Percentiles rank a stretch among this genome's conserved stretches.
Conservation (phyloP, 1,140 invertebrate genomes). For the Ceratosolen solmsi region DNA sequence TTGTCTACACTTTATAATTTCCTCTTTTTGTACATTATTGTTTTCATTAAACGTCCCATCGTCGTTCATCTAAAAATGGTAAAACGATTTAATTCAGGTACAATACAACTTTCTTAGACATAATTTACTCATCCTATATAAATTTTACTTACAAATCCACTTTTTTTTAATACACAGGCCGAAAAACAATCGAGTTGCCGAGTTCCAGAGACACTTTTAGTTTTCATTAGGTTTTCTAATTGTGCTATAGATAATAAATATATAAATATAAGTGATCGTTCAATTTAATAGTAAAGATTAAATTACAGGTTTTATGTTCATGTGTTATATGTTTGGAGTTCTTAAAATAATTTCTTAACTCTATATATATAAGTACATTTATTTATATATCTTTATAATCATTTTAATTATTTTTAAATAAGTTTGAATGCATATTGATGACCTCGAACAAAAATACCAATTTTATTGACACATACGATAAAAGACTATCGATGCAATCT, state of each 20-base stretch:
- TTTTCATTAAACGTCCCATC: background rate
- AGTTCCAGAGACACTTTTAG: background rate
- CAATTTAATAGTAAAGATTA: background rate
- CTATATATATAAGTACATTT: too few species aligned
- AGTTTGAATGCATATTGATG: too few species aligned
- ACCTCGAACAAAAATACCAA: too few species aligned
- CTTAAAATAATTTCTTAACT: too few species aligned
- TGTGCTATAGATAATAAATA: background rate
- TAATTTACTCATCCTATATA: background rate
- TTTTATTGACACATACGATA: too few species aligned
- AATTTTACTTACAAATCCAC: background rate
- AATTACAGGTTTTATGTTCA: too few species aligned
- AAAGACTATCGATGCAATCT: too few species aligned
- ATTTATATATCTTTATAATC: too few species aligned
- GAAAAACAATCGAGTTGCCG: conserved; percentile 29
- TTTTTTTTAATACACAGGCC: conserved; percentile 27
- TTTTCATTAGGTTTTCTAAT: background rate
- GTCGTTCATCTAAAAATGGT: background rate
- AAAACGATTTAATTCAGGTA: too few species aligned
- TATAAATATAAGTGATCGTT: background rate
- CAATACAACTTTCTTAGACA: background rate
- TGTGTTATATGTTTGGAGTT: too few species aligned
- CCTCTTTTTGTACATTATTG: background rate
- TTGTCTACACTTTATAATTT: conserved; percentile 7
- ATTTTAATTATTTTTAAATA: too few species aligned